phyloP scores from a whole-genome alignment of 1,140 invertebrate genomes.

The Drosophila mayri region DNA sequence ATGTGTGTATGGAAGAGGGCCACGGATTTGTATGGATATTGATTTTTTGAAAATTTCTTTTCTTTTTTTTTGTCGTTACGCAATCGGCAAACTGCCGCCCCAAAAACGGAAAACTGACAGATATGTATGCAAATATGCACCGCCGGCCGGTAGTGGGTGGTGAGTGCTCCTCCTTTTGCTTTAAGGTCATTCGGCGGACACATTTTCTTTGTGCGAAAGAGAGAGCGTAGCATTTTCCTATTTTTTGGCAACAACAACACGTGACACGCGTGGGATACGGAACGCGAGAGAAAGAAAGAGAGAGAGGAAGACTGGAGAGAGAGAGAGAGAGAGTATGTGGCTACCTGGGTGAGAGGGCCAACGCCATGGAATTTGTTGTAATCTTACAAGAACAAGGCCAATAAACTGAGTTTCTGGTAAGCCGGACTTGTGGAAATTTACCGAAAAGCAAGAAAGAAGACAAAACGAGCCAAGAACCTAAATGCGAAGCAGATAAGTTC shows the following conservation, averaged over 20 bases:
- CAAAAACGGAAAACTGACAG: conserved; percentile 12
- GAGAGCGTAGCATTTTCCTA: conserved; percentile 24
- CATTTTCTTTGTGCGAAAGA: conserved; percentile 35
- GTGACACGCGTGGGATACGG: conserved; percentile 56
- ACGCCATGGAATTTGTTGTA: conserved; percentile 39
- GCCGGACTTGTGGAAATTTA: conserved; percentile 64
- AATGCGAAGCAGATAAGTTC: conserved; percentile 36
- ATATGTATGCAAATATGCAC: conserved; percentile 29
- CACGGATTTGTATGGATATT: conserved; percentile 31
- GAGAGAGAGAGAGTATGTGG: background rate
- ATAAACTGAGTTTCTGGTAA: conserved; percentile 48
- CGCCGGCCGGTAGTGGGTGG: conserved; percentile 27
- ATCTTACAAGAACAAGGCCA: conserved; percentile 68
- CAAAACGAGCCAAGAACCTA: conserved; percentile 9
- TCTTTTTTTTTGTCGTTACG: conserved; percentile 45
- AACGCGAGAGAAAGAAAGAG: conserved; percentile 10
- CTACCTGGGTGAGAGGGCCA: conserved; percentile 30
- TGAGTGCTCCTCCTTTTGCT: conserved; percentile 29
- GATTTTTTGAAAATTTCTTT: conserved; percentile 62
- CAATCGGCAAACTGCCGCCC: conserved; percentile 32
- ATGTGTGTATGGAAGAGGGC: conserved; percentile 1
- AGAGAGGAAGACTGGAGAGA: conserved; percentile 24
- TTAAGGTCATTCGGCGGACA: conserved; percentile 80
- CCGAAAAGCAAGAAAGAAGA: conserved; percentile 28
- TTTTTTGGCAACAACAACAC: conserved; percentile 52